A percentile compares a stretch with the other conserved stretches of the same genome.
Conservation (phyloP, 2,888 invertebrate genomes). For the Axea sp. region DNA sequence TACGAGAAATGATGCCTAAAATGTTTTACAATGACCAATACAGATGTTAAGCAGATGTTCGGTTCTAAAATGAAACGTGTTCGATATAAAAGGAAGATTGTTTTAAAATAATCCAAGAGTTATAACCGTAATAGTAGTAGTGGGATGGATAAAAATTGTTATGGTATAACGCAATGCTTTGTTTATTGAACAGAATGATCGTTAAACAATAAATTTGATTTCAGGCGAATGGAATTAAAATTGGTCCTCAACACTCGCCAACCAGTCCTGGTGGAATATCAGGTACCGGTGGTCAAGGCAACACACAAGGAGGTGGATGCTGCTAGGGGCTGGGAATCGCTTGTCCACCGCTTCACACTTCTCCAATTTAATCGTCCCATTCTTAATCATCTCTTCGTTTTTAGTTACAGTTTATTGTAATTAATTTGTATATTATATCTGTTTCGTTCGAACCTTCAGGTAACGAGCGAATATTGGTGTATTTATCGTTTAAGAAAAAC, state of each 20-base stretch:
- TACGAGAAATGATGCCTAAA: too few relatives aligned
- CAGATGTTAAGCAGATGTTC: too few relatives aligned
- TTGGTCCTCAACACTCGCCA: slow-evolving; percentile 98
- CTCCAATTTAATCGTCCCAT: slow-evolving; percentile 73
- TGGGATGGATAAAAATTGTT: too few relatives aligned
- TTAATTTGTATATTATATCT: slow-evolving; percentile 68
- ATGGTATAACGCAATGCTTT: too few relatives aligned
- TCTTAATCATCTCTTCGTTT: slow-evolving; percentile 71
- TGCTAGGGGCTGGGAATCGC: slow-evolving; percentile 84
- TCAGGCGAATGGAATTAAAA: slow-evolving; percentile 99
- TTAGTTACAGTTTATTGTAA: slow-evolving; percentile 65
- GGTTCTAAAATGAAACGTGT: too few relatives aligned
- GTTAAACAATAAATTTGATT: too few relatives aligned
- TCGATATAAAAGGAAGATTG: too few relatives aligned
- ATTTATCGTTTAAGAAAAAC: slow-evolving; percentile 53
- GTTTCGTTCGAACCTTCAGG: slow-evolving; percentile 66
- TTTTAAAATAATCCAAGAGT: too few relatives aligned
- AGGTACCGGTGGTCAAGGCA: slow-evolving; percentile 89
- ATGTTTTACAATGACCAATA: too few relatives aligned
- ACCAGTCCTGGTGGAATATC: slow-evolving; percentile 88
- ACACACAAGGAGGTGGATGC: slow-evolving; percentile 93
- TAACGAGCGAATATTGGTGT: slow-evolving; percentile 66
- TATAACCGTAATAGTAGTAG: too few relatives aligned
- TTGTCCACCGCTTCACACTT: slow-evolving; percentile 76
- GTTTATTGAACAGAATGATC: too few relatives aligned